These are phyloP conservation scores for Peromyscus leucopus DNA, from an alignment of 2,113 vertebrate genomes.

Conservation along the genomic window DNA sequence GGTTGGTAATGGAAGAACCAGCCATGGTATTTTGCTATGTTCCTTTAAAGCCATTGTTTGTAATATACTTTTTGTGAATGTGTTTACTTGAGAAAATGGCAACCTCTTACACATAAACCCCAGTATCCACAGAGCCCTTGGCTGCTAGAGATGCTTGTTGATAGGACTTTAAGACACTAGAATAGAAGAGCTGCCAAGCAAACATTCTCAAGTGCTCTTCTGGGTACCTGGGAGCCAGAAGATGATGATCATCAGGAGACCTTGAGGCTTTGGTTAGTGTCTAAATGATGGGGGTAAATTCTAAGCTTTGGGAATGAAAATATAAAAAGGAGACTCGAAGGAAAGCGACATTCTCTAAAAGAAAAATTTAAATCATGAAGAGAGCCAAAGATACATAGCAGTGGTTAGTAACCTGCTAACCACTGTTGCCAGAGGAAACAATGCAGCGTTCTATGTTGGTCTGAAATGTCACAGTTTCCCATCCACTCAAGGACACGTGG, in stretches of 20 bases:
- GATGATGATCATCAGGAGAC: background rate
- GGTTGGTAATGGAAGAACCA: background rate
- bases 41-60: background rate
- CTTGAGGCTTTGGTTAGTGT: constrained; percentile 58
- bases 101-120: background rate
- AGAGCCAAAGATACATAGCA: background rate
- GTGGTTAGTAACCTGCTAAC: background rate
- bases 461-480: background rate
- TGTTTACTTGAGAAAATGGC: background rate
- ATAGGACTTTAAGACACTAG: background rate
- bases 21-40: background rate
- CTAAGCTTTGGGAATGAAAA: background rate
- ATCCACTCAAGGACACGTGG: background rate
- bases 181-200: background rate
- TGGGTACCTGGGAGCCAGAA: constrained; percentile 3
- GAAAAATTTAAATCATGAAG: constrained; percentile 23
- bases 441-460: background rate
- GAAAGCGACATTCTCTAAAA: constrained; percentile 54
- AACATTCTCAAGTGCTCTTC: background rate
- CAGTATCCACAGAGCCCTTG: background rate
- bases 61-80: background rate
- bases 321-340: background rate
- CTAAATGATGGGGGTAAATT: constrained; percentile 43
- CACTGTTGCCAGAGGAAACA: background rate
- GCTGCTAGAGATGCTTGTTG: background rate